These are phyloP conservation scores for Tauraco hartlaubi DNA, from an alignment of 2,797 vertebrate genomes.

Conservation along the genomic window DNA sequence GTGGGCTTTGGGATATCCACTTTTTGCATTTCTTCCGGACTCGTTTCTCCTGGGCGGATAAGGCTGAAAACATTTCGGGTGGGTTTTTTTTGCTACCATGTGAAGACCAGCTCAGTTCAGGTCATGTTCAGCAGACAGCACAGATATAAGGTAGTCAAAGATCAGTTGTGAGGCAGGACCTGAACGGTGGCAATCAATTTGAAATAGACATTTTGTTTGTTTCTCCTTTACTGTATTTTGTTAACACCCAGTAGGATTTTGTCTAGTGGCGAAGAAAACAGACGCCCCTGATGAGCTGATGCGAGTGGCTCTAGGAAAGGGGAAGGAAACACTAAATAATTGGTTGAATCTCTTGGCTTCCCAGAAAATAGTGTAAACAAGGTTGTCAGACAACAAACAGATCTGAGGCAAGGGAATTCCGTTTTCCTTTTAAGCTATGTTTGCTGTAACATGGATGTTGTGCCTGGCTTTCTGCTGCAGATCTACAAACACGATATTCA, in stretches of 20 bases:
- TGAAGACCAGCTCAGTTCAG: not conserved
- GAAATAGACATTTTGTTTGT: not conserved
- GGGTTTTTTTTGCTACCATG: not conserved
- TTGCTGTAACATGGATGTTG: not conserved
- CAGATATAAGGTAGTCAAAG: not conserved
- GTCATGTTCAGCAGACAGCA: not conserved
- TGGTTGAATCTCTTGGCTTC: not conserved
- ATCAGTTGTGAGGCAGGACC: not conserved
- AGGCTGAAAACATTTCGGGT: not conserved
- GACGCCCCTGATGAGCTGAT: not conserved
- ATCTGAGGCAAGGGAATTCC: not conserved
- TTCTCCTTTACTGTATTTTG: not conserved
- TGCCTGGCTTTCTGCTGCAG: not conserved
- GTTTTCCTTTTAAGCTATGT: not conserved
- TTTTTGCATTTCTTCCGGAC: not conserved
- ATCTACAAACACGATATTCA: not conserved
- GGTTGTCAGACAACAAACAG: not conserved
- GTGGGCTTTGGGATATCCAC: not conserved
- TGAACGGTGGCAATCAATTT: not conserved
- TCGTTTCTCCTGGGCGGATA: not conserved
- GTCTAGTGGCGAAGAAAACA: not conserved
- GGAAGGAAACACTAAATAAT: not conserved
- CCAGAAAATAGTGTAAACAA: not conserved
- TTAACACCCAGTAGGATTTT: not conserved
- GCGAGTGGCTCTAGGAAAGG: not conserved